Conservation (phyloP, 2,113 vertebrate genomes). For the Camarhynchus parvulus region DNA sequence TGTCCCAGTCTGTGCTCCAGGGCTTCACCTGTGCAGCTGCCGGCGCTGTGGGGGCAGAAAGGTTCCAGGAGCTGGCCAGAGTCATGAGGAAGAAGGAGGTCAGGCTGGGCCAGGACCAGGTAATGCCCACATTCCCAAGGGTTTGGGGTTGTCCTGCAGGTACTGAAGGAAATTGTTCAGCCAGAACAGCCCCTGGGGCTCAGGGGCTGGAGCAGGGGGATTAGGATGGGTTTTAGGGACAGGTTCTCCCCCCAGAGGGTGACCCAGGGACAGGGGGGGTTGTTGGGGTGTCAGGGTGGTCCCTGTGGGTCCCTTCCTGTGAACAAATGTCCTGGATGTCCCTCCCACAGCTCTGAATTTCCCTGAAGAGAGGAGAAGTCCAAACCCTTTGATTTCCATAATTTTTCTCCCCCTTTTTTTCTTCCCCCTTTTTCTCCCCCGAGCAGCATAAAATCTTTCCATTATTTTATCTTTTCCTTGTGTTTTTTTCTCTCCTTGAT, state of each 20-base stretch:
- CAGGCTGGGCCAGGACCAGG: slow-evolving; percentile 59
- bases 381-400: neutral
- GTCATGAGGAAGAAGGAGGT: slow-evolving; percentile 41
- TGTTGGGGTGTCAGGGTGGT: neutral
- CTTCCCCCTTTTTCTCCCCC: no score
- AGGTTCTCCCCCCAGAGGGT: neutral
- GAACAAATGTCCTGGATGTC: neutral
- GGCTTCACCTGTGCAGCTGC: slow-evolving; percentile 54
- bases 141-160: neutral
- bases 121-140: neutral
- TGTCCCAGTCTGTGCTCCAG: slow-evolving; percentile 54
- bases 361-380: neutral
- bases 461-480: neutral
- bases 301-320: neutral
- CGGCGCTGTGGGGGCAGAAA: neutral
- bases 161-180: neutral
- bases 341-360: neutral
- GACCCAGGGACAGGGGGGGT: neutral
- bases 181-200: neutral
- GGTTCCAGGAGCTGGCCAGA: slow-evolving; percentile 37
- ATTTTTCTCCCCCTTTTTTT: neutral
- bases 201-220: neutral
- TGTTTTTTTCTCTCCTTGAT: neutral
- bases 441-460: neutral
- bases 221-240: neutral